phyloP scores from a whole-genome alignment of 2,888 invertebrate species.

The Hemaris fuciformis region DNA sequence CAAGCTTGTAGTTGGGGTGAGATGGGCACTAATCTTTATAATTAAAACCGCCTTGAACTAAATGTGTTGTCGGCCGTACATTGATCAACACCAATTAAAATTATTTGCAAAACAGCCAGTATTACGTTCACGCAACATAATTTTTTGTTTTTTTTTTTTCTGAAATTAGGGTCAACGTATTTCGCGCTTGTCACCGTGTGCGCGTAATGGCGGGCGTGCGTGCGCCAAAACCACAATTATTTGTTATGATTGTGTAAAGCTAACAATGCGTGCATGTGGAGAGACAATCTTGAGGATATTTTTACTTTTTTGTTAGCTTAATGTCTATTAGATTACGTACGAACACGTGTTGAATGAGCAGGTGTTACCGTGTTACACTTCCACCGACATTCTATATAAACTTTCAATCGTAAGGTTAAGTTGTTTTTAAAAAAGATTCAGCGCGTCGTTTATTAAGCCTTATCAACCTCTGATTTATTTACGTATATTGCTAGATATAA shows the following conservation, averaged over 20 bases:
- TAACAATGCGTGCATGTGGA: constrained; percentile 13
- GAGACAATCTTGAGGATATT: neutral
- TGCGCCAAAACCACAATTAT: constrained; percentile 21
- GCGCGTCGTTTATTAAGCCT: no score
- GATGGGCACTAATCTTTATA: constrained; percentile 1
- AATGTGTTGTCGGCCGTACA: constrained; percentile 2
- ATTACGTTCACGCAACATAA: neutral
- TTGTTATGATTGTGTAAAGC: constrained; percentile 32
- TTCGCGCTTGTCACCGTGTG: constrained; percentile 29
- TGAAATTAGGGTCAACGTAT: constrained; percentile 27
- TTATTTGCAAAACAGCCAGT: neutral
- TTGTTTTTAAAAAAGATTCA: no score
- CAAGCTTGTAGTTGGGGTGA: neutral
- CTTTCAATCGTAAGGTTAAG: no score
- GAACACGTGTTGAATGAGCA: neutral
- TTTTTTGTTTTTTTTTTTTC: constrained; percentile 11
- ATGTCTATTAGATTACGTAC: neutral
- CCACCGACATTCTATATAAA: neutral
- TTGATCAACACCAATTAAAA: constrained; percentile 8
- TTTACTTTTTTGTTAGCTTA: neutral
- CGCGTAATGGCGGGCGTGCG: constrained; percentile 31
- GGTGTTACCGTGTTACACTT: neutral
- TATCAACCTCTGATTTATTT: no score
- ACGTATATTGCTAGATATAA: no score
- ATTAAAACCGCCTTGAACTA: constrained; percentile 9